These are phyloP conservation scores for Parnassius glacialis DNA, from an alignment of 2,888 invertebrate genomes.

Conservation along the genomic window DNA sequence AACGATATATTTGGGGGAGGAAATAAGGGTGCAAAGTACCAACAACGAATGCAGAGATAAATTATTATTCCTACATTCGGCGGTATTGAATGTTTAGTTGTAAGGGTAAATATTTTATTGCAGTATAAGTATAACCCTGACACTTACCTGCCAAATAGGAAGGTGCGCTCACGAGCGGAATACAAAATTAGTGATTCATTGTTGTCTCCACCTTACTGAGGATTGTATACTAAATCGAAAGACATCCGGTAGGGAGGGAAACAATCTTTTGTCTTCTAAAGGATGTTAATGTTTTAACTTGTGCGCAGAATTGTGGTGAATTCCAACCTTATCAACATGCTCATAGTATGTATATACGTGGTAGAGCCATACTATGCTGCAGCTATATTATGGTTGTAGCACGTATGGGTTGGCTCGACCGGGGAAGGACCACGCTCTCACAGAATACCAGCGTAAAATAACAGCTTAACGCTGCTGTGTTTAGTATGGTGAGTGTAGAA, in stretches of 20 bases:
- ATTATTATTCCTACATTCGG: no score
- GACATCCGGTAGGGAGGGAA: conserved; percentile 47
- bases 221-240: conserved; percentile 53
- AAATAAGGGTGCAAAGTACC: conserved; percentile 15
- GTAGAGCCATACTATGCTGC: no score
- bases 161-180: conserved; percentile 41
- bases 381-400: no score
- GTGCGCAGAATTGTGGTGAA: conserved; percentile 11
- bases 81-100: no score
- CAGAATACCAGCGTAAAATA: no score
- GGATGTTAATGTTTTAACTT: conserved; percentile 38
- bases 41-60: neutral
- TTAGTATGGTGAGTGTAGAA: no score
- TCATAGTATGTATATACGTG: no score
- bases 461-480: no score
- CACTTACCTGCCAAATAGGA: conserved; percentile 29
- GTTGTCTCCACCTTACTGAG: conserved; percentile 45
- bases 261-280: conserved; percentile 55
- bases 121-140: neutral
- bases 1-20: conserved; percentile 11
- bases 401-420: no score
- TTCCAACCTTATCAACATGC: conserved; percentile 4
- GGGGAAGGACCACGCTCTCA: no score
- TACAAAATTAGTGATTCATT: conserved; percentile 56
- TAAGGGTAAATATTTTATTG: no score